phyloP scores from a whole-genome alignment of 1,140 invertebrate genomes.

The Pseudobourletiella spinata region DNA sequence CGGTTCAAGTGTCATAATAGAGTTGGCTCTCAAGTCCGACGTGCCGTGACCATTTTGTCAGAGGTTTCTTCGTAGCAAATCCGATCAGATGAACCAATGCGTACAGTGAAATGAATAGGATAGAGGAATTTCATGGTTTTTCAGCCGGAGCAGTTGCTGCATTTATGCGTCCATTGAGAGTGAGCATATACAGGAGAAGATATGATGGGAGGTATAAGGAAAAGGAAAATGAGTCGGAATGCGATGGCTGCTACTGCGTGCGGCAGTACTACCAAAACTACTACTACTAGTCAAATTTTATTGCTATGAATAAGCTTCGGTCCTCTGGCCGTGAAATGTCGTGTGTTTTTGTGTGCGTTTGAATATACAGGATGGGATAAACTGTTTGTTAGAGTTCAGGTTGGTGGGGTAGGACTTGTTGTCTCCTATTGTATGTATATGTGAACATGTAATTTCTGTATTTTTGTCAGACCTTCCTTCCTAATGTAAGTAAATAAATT shows the following conservation, averaged over 20 bases:
- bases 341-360: background rate
- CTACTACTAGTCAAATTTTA: too few relatives aligned
- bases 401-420: background rate
- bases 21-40: background rate
- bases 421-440: too few relatives aligned
- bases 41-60: conserved; percentile 2
- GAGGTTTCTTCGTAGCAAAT: background rate
- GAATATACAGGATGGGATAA: background rate
- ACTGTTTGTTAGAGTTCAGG: background rate
- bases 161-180: background rate
- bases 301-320: too few relatives aligned
- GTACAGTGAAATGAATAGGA: background rate
- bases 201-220: background rate
- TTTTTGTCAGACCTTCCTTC: background rate
- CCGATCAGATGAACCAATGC: background rate
- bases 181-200: background rate
- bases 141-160: background rate
- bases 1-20: background rate
- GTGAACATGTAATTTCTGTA: background rate
- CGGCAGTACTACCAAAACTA: too few relatives aligned
- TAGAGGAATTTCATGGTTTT: background rate
- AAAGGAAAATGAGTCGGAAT: too few relatives aligned
- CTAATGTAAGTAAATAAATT: background rate
- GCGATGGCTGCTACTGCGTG: background rate
- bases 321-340: background rate